Conservation (phyloP, 2,888 invertebrate species). For the Brenthis ino region DNA sequence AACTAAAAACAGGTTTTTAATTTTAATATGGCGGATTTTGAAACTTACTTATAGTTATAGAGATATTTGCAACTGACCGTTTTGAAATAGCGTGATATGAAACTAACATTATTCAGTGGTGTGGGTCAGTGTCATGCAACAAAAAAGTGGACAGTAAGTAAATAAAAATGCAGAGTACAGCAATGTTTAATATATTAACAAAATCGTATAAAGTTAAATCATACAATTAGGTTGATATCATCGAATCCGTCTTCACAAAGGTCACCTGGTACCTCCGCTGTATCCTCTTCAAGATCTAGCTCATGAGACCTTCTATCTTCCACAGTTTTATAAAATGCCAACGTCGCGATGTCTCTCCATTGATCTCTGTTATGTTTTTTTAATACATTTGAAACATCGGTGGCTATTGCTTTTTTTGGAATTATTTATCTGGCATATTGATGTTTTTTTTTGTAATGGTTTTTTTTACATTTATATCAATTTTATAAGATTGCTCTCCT, state of each 20-base stretch:
- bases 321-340: neutral
- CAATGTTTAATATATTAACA: neutral
- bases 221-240: neutral
- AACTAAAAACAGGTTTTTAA: no score
- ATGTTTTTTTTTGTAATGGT: neutral
- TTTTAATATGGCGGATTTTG: no score
- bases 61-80: no score
- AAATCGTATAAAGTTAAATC: neutral
- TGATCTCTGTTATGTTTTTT: neutral
- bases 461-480: neutral
- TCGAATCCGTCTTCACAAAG: neutral
- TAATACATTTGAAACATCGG: neutral
- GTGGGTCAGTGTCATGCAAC: conserved; percentile 1
- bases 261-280: neutral
- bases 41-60: no score
- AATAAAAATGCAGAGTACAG: conserved; percentile 1
- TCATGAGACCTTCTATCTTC: neutral
- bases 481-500: conserved; percentile 1
- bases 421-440: neutral
- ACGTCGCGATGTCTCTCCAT: neutral
- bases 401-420: neutral
- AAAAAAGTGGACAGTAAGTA: neutral
- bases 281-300: neutral
- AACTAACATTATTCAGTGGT: neutral
- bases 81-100: neutral